These are phyloP conservation scores for Smittia sp. DNA, from an alignment of 2,888 invertebrate species.

Conservation along the genomic window DNA sequence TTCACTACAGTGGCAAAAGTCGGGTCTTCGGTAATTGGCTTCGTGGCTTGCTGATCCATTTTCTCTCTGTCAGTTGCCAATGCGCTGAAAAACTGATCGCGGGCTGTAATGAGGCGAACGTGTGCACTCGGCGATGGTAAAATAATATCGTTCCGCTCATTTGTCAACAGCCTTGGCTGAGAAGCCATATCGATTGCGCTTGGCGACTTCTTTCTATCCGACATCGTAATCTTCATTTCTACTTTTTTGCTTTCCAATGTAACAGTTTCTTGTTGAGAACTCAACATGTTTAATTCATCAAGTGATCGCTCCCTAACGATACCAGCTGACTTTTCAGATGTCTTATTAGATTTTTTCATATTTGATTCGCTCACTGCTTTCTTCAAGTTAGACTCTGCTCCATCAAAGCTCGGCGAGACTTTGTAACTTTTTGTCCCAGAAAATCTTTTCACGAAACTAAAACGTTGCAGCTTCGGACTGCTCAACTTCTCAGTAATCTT, in stretches of 20 bases:
- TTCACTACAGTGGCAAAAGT: neutral
- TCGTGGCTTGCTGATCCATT: neutral
- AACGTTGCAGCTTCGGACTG: slow-evolving; percentile 13
- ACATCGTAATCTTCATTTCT: slow-evolving; percentile 49
- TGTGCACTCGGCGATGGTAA: slow-evolving; percentile 23
- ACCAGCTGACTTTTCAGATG: too few species aligned
- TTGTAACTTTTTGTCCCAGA: slow-evolving; percentile 18
- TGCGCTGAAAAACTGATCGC: slow-evolving; percentile 27
- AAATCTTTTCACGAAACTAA: slow-evolving; percentile 22
- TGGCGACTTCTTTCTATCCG: slow-evolving; percentile 48
- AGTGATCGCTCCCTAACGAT: neutral
- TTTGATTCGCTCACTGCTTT: slow-evolving; percentile 18
- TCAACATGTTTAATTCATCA: neutral
- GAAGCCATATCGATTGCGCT: slow-evolving; percentile 32
- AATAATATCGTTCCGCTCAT: slow-evolving; percentile 26
- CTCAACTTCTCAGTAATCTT: neutral
- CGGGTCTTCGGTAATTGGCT: neutral
- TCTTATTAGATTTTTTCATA: neutral
- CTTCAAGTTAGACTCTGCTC: neutral
- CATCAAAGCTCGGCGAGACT: slow-evolving; percentile 8
- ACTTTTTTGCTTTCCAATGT: slow-evolving; percentile 25
- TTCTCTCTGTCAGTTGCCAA: neutral
- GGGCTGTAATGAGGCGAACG: neutral
- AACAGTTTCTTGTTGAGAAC: neutral
- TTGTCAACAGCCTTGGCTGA: neutral